Conservation (phyloP, 2,888 invertebrate genomes). For the Drosophila tanythrix region DNA sequence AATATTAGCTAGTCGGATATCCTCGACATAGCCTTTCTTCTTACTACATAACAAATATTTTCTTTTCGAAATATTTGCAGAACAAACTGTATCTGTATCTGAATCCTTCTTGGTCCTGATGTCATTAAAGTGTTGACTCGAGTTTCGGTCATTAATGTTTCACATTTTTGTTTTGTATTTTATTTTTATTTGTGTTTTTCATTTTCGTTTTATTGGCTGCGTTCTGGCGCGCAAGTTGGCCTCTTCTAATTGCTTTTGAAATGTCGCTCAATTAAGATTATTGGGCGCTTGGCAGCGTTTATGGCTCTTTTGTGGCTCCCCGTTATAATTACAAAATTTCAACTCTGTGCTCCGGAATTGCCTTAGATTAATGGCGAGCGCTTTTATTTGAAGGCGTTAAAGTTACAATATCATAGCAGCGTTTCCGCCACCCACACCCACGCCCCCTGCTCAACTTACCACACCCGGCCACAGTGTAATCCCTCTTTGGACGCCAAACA, state of each 20-base stretch:
- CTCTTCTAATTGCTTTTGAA: slow-evolving; percentile 69
- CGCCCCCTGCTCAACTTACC: not conserved
- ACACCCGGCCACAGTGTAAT: slow-evolving; percentile 52
- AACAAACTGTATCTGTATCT: not conserved
- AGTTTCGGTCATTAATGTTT: slow-evolving; percentile 61
- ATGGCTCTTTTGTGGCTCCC: slow-evolving; percentile 83
- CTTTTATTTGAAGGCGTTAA: slow-evolving; percentile 55
- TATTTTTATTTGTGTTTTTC: slow-evolving; percentile 32
- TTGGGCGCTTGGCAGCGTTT: slow-evolving; percentile 81
- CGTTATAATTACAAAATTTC: slow-evolving; percentile 79
- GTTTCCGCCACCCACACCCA: not conserved
- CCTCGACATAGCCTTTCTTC: not conserved
- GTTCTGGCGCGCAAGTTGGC: slow-evolving; percentile 25
- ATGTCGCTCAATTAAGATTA: slow-evolving; percentile 84
- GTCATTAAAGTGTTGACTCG: slow-evolving; percentile 29
- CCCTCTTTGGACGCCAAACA: slow-evolving; percentile 65
- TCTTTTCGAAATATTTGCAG: slow-evolving; percentile 4
- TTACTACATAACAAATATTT: not conserved
- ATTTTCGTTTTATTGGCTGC: slow-evolving; percentile 35
- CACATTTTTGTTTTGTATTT: slow-evolving; percentile 31
- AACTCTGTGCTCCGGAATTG: slow-evolving; percentile 49
- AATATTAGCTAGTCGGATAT: not conserved
- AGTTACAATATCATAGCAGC: slow-evolving; percentile 48
- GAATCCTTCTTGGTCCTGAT: not conserved
- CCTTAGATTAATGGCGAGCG: slow-evolving; percentile 58